Conservation (phyloP, 2,113 vertebrate genomes). For the Ia io region DNA sequence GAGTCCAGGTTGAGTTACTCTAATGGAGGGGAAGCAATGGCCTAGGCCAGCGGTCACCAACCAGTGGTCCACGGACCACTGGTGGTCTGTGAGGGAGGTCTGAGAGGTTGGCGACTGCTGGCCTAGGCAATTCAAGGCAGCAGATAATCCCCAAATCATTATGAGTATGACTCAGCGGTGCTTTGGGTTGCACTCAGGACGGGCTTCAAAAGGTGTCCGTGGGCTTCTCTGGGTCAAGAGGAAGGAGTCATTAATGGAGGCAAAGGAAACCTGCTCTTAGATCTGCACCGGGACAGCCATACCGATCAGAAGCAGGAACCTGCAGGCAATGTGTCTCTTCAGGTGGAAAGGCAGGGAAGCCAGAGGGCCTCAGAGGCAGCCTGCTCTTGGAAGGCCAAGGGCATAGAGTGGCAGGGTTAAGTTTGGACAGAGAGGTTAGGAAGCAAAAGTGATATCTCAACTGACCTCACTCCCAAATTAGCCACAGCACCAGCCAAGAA, state of each 20-base stretch:
- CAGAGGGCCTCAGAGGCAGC: neutral
- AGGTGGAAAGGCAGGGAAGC: neutral
- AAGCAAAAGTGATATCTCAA: neutral
- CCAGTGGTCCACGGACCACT: too few relatives aligned
- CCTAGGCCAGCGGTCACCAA: neutral
- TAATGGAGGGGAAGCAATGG: neutral
- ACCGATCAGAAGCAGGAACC: constrained; percentile 33
- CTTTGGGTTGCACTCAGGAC: neutral
- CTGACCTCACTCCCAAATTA: neutral
- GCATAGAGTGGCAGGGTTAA: neutral
- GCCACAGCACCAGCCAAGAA: neutral
- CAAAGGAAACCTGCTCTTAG: neutral
- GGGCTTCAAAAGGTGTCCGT: neutral
- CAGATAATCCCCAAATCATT: neutral
- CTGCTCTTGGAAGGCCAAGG: neutral
- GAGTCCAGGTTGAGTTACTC: neutral
- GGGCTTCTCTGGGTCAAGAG: constrained; percentile 30
- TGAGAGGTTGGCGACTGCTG: too few relatives aligned
- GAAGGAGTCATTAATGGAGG: constrained; percentile 6
- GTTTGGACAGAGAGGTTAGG: neutral
- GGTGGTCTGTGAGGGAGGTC: too few relatives aligned
- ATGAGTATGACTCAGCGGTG: neutral
- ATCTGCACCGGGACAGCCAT: constrained; percentile 8
- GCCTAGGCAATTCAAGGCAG: neutral
- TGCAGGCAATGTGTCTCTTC: neutral